These are phyloP conservation scores for Stenurella melanura DNA, from an alignment of 2,888 invertebrate genomes.

Conservation along the genomic window DNA sequence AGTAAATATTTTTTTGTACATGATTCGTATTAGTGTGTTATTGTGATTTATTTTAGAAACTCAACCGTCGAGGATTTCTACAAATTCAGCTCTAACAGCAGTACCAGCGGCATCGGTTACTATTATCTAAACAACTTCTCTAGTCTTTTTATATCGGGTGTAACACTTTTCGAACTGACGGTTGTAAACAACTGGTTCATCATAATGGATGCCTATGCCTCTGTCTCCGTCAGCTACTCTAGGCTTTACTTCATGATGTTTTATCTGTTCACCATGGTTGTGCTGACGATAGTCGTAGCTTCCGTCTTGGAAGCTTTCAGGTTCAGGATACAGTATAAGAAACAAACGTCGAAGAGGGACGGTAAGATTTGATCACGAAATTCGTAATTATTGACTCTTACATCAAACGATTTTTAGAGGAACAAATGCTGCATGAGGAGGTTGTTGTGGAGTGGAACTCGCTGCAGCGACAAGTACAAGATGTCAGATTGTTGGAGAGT, in stretches of 20 bases:
- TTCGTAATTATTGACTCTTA: neutral
- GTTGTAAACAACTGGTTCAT: conserved; percentile 96
- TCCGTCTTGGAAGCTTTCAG: conserved; percentile 92
- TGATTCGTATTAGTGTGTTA: conserved; percentile 2
- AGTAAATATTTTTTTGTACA: conserved; percentile 50
- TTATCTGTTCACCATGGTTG: conserved; percentile 92
- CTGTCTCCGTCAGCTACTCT: conserved; percentile 81
- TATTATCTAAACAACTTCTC: conserved; percentile 90
- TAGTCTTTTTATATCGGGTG: conserved; percentile 83
- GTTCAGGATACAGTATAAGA: conserved; percentile 90
- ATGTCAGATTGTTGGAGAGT: conserved; percentile 74
- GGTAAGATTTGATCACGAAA: conserved; percentile 72
- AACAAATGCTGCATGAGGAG: conserved; percentile 85
- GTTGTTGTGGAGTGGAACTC: conserved; percentile 84
- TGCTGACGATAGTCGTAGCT: conserved; percentile 92
- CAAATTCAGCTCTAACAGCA: conserved; percentile 81
- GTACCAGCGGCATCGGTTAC: conserved; percentile 84
- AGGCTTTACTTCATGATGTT: conserved; percentile 92
- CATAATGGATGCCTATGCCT: conserved; percentile 90
- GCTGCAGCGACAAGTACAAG: conserved; percentile 76
- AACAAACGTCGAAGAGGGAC: conserved; percentile 85
- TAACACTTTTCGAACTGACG: conserved; percentile 91
- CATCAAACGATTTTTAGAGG: conserved; percentile 75
- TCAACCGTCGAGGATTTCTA: conserved; percentile 91
- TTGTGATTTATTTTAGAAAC: conserved; percentile 76